A percentile compares a stretch with the other conserved stretches of the same genome.
Conservation (phyloP, 2,797 vertebrate species). For the Hyperoplus lanceolatus region DNA sequence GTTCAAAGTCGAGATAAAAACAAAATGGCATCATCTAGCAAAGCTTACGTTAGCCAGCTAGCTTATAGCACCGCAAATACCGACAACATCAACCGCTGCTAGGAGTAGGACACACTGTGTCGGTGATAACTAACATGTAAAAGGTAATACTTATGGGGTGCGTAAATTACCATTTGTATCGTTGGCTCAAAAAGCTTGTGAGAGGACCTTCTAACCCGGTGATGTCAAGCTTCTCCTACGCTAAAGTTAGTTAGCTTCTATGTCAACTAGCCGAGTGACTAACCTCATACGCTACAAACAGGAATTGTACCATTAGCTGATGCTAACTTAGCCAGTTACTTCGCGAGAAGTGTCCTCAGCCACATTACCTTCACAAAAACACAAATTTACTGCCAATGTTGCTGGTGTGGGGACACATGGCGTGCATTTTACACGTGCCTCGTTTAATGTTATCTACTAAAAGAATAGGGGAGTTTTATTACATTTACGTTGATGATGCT, state of each 20-base stretch:
- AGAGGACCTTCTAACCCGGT: constrained; percentile 14
- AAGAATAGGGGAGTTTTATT: neutral
- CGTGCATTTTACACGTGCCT: neutral
- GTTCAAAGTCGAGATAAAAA: constrained; percentile 78
- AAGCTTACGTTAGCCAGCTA: constrained; percentile 50
- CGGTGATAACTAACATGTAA: accelerated
- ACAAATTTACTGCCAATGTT: accelerated
- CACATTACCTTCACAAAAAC: neutral
- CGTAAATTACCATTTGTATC: neutral
- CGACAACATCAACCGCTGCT: neutral
- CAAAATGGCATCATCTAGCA: constrained; percentile 85
- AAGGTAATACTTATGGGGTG: accelerated
- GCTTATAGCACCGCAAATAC: constrained; percentile 30
- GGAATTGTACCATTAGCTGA: constrained; percentile 23
- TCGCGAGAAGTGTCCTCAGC: neutral
- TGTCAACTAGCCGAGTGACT: constrained; percentile 44
- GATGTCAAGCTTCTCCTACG: neutral
- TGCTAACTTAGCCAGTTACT: constrained; percentile 38
- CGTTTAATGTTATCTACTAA: accelerated
- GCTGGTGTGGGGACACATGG: neutral
- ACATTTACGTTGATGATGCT: constrained; percentile 6
- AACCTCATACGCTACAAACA: neutral
- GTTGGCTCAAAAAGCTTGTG: neutral
- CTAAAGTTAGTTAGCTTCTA: constrained; percentile 47
- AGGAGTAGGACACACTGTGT: accelerated